These are phyloP conservation scores for Crenuchus spilurus DNA, from an alignment of 2,797 vertebrate species.

Conservation along the genomic window DNA sequence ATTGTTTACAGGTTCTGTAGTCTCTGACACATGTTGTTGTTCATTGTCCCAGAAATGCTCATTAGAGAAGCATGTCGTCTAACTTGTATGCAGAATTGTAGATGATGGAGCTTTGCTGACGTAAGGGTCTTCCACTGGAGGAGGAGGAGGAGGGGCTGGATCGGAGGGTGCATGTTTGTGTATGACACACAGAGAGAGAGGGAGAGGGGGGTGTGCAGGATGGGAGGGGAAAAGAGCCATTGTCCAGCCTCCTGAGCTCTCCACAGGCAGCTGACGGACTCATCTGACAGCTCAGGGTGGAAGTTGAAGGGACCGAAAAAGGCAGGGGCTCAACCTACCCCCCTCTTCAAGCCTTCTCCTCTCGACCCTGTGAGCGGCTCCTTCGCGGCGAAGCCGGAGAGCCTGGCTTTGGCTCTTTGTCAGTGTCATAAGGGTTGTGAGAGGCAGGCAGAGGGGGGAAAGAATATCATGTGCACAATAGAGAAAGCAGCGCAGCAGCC, in stretches of 20 bases:
- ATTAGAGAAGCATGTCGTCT: too few relatives aligned
- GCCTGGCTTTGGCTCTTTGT: constrained; percentile 87
- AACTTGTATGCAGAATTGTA: too few relatives aligned
- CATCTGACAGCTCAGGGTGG: constrained; percentile 85
- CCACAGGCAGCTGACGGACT: constrained; percentile 78
- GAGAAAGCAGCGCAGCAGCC: constrained; percentile 86
- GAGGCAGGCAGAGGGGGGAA: constrained; percentile 75
- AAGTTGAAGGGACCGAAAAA: constrained; percentile 85
- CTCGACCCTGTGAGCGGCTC: constrained; percentile 66
- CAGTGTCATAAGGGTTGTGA: constrained; percentile 78
- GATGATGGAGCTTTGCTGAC: constrained; percentile 59
- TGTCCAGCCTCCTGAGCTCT: constrained; percentile 76
- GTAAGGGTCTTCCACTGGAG: constrained; percentile 66
- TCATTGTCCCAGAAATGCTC: too few relatives aligned
- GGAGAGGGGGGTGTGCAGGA: constrained; percentile 67
- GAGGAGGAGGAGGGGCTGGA: constrained; percentile 58
- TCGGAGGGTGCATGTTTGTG: constrained; percentile 47
- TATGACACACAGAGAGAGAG: constrained; percentile 49
- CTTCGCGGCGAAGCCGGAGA: constrained; percentile 83
- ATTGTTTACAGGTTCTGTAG: too few relatives aligned
- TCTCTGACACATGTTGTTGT: too few relatives aligned
- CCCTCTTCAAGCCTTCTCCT: constrained; percentile 2
- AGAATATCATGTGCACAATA: constrained; percentile 95
- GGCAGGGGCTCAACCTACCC: constrained; percentile 54
- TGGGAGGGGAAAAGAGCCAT: constrained; percentile 68